Percentiles rank a stretch among this genome's conserved stretches.
phyloP scores from a whole-genome alignment of 2,888 invertebrate genomes.

The Galerucella calmariensis region DNA sequence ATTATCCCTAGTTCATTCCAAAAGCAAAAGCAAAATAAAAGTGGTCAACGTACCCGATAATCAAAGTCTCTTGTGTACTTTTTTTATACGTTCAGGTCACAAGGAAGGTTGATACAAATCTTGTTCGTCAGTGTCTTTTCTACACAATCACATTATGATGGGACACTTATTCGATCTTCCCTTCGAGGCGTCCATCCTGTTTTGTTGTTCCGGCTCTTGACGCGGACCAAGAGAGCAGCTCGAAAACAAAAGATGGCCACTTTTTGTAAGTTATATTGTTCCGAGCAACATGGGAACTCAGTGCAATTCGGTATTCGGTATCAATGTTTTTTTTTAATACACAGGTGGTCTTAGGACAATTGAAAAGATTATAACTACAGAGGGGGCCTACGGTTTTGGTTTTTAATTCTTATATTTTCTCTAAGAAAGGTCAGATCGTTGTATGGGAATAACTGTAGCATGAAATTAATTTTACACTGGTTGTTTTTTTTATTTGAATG shows the following conservation, averaged over 20 bases:
- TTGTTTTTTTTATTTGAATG: background rate
- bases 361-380: slow-evolving; percentile 14
- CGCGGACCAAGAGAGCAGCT: slow-evolving; percentile 42
- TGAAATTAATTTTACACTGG: background rate
- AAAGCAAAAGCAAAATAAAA: slow-evolving; percentile 12
- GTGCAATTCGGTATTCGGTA: slow-evolving; percentile 39
- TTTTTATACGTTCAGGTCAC: slow-evolving; percentile 15
- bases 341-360: slow-evolving; percentile 31
- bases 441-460: background rate
- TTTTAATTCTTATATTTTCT: slow-evolving; percentile 9
- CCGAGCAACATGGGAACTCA: slow-evolving; percentile 44
- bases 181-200: slow-evolving; percentile 35
- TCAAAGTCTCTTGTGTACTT: slow-evolving; percentile 15
- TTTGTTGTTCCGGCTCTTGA: slow-evolving; percentile 39
- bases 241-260: slow-evolving; percentile 45
- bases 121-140: slow-evolving; percentile 26
- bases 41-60: slow-evolving; percentile 17
- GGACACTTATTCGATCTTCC: slow-evolving; percentile 29
- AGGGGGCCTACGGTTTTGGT: background rate
- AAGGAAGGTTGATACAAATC: slow-evolving; percentile 25
- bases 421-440: slow-evolving; percentile 1
- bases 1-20: background rate
- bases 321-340: slow-evolving; percentile 31
- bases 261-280: slow-evolving; percentile 46
- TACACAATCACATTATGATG: slow-evolving; percentile 30